Conservation (phyloP, 30 jellyfish, hydroid and myxozoan genomes). For the Cassiopea xamachana region DNA sequence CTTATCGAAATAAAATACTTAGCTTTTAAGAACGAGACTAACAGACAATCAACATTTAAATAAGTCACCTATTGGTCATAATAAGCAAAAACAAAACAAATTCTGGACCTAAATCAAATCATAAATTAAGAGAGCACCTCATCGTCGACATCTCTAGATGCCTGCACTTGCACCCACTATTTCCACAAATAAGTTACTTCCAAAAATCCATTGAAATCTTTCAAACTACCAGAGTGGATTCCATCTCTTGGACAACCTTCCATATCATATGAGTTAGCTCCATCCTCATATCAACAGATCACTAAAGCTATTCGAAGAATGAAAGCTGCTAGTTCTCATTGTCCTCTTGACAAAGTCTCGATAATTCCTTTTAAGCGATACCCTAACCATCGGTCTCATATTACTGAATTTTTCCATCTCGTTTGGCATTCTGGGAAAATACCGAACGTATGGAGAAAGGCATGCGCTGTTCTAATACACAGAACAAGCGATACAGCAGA, state of each 20-base stretch:
- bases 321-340: background rate
- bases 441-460: background rate
- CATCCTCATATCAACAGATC: background rate
- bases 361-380: background rate
- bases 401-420: background rate
- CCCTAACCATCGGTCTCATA: background rate
- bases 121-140: background rate
- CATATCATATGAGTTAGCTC: background rate
- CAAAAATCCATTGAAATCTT: background rate
- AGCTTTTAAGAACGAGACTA: background rate
- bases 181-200: background rate
- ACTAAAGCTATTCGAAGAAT: background rate
- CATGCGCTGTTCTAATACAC: background rate
- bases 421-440: background rate
- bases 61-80: background rate
- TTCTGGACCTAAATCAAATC: background rate
- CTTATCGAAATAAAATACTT: background rate
- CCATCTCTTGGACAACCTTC: slow-evolving; percentile 4
- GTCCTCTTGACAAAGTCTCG: slow-evolving; percentile 4
- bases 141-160: background rate
- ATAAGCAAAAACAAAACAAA: background rate
- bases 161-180: background rate
- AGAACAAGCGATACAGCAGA: background rate
- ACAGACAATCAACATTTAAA: background rate
- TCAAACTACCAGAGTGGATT: background rate